These are phyloP conservation scores for Cyanistes caeruleus DNA, from an alignment of 2,113 vertebrate species.

Conservation along the genomic window DNA sequence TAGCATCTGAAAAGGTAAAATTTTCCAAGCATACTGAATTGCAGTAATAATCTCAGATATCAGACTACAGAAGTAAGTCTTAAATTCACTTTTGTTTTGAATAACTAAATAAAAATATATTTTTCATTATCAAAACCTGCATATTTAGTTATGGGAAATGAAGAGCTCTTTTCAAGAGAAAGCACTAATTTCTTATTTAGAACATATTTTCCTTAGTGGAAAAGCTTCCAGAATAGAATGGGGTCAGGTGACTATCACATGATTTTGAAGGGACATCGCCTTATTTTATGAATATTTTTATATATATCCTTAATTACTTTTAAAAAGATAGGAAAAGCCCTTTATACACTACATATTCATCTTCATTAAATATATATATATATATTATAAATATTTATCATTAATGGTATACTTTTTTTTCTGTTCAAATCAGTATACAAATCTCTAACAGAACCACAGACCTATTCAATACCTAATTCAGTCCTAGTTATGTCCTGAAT, in stretches of 20 bases:
- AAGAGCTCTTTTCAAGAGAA: neutral
- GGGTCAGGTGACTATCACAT: neutral
- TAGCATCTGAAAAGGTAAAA: neutral
- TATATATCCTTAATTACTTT: neutral
- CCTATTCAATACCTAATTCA: neutral
- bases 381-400: neutral
- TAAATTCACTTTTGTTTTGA: neutral
- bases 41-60: neutral
- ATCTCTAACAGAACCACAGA: neutral
- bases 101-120: neutral
- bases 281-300: neutral
- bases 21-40: neutral
- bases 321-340: neutral
- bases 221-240: neutral
- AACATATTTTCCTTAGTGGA: neutral
- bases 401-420: neutral
- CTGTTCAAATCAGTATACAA: neutral
- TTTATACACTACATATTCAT: neutral
- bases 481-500: neutral
- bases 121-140: neutral
- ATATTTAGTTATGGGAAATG: neutral
- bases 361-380: neutral
- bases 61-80: neutral
- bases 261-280: neutral
- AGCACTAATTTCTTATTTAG: neutral